These are phyloP conservation scores for Coenobita brevimanus DNA, from an alignment of 1,140 invertebrate genomes.

Conservation along the genomic window DNA sequence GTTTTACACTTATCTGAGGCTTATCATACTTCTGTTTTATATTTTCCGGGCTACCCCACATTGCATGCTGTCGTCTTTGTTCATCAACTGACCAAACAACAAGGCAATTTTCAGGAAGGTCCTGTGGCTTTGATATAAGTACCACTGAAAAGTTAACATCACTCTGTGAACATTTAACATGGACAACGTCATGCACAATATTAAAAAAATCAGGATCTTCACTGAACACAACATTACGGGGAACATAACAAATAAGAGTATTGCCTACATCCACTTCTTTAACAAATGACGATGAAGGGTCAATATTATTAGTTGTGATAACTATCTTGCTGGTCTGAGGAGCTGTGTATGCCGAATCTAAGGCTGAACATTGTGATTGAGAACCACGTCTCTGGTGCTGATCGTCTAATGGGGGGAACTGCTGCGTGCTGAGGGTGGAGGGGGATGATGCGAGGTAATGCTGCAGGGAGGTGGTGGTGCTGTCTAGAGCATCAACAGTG, in stretches of 20 bases:
- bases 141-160: constrained; percentile 59
- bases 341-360: constrained; percentile 45
- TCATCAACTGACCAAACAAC: constrained; percentile 58
- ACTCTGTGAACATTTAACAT: constrained; percentile 54
- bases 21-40: constrained; percentile 38
- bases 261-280: constrained; percentile 64
- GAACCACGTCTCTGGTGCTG: constrained; percentile 27
- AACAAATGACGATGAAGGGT: constrained; percentile 51
- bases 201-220: constrained; percentile 54
- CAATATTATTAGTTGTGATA: constrained; percentile 49
- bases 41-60: constrained; percentile 63
- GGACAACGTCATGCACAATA: constrained; percentile 50
- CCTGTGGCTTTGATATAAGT: constrained; percentile 53
- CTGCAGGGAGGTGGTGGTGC: not conserved
- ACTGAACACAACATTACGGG: constrained; percentile 62
- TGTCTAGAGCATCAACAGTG: constrained; percentile 56
- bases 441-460: constrained; percentile 33
- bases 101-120: constrained; percentile 55
- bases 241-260: constrained; percentile 57
- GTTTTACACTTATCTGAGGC: constrained; percentile 34
- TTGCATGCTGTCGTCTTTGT: constrained; percentile 45
- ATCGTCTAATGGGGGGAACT: constrained; percentile 29
- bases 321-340: constrained; percentile 61
- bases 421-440: constrained; percentile 28
- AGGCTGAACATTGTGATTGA: constrained; percentile 18